Percentiles rank a stretch among this genome's conserved stretches.
Conservation (phyloP, 2,113 vertebrate genomes). For the Carassius carassius region DNA sequence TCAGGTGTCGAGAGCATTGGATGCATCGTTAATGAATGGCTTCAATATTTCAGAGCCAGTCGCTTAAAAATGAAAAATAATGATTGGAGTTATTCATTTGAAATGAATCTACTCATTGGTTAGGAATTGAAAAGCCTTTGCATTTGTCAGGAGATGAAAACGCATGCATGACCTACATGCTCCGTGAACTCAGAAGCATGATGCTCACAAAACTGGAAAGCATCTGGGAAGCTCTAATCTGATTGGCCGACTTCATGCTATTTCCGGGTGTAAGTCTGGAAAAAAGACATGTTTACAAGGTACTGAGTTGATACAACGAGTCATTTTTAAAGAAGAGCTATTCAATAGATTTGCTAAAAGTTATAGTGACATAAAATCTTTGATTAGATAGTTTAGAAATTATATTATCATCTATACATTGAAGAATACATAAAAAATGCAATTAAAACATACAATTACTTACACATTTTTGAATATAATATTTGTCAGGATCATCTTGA, state of each 20-base stretch:
- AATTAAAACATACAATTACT: neutral
- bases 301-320: neutral
- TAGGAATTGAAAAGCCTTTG: neutral
- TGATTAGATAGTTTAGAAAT: neutral
- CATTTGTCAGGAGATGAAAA: conserved; percentile 20
- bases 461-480: neutral
- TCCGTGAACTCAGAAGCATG: neutral
- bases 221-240: conserved; percentile 14
- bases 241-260: neutral
- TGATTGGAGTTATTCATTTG: conserved; percentile 1
- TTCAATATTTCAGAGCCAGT: neutral
- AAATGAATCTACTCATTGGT: conserved; percentile 13
- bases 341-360: neutral
- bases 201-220: conserved; percentile 2
- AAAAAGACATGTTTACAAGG: neutral
- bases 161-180: neutral
- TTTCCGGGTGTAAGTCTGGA: neutral
- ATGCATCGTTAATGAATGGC: neutral
- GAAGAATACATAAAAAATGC: no score
- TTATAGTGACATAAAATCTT: neutral
- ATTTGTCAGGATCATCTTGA: no score
- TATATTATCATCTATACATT: no score
- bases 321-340: neutral
- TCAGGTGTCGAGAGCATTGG: neutral
- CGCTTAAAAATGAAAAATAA: neutral